Base-by-base conservation (phyloP, 1,140 invertebrate species). In the Scaptomyza pallida region DNA sequence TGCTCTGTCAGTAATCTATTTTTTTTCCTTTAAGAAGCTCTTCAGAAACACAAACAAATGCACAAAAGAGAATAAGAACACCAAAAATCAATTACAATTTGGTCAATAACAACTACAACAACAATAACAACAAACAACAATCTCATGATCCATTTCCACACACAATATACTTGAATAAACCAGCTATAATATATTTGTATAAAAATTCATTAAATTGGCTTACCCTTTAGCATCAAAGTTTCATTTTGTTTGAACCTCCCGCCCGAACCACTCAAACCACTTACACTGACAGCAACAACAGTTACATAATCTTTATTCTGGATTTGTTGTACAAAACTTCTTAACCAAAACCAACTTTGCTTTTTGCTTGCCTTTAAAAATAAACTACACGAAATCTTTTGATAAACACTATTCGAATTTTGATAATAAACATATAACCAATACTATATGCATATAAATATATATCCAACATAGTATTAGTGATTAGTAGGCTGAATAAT, bases 341-440 rank as follows among this genome's bases (percentile, higher is more conserved):
- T 52, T 63, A n/a, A 23, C 59, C 75, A 56, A 45, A 69, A 45
- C 52, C 43, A 35, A 48, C 30, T 55, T 79, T 63, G 62, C 74
- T 75, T 76, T 71, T 71, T 79, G 77, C 77, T 75, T 79, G 77
- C 77, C 55, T 71, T 75, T 65, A 35, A 37, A n/a, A 52, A 61
- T 19, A 62, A 50, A 59, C 26, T 30, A 65, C 77, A 80, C 77
- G 33, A 60, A 60, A 56, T 70, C 40, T 52, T 77, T 79, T 80
- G 55, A 64, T 75, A 75, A 52, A 80, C 77, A 81, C 77, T 30
- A 54, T 72, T 79, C 67, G 43, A 79, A 60, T 33, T 62, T 62
- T 33, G n/a, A 54, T 54, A 51, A 43, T 48, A 9, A 50, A 33
- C 15, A 35, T 13, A 17, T 57, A 30, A 15, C 33, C n/a, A 4